Evolutionary conservation across 2,113 vertebrate species (phyloP), one percentile per base, ranked within the genome.

Genomic region (Tragelaphus buxtoni): DNA sequence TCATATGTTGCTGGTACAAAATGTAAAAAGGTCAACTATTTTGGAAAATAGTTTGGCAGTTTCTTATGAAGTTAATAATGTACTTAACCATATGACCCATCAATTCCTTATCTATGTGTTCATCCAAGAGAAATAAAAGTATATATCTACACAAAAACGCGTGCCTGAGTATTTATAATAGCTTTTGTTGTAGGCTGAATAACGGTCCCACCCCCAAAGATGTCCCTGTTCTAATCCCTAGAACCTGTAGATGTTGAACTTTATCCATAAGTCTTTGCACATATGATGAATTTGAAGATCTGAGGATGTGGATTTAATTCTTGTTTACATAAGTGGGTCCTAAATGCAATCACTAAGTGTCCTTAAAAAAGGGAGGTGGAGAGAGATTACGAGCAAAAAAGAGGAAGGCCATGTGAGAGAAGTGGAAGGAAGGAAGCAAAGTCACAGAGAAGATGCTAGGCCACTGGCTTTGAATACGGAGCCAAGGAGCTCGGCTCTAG

Each of bases 81-180:
- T 81, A 56, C 49, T 63, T 95, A 95, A 69, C 2, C 69, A 49
- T 35, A 6, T 83, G 55, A 92, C 39, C 28, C 18, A 51, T 58
- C 18, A 80, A 65, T 65, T 93, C 30, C 9, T 55, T 58, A 42
- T 89, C 30, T 92, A 65, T 55, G 16, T 72, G 79, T 95, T 90
- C 85, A 60, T 51, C 13, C 49, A 92, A 92, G 56, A 94, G 39
- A 92, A 90, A 88, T 87, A 81, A 96, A 88, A 88, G 24, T 47
- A 39, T 92, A 4, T 88, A 11, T 77, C 42, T 58, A 51, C 7
- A 74, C 28, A 94, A 83, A 72, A 32, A 60, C 35, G 56, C 69
- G 4, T 61, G 74, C 30, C 42, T 81, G 28, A 55, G 82, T 97
- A 88, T 92, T 90, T 28, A 69, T 63, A 95, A 45, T 28, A 93